Evolutionary conservation across 1,140 invertebrate species (phyloP).

Genomic region (Leptinotarsa texana): DNA sequence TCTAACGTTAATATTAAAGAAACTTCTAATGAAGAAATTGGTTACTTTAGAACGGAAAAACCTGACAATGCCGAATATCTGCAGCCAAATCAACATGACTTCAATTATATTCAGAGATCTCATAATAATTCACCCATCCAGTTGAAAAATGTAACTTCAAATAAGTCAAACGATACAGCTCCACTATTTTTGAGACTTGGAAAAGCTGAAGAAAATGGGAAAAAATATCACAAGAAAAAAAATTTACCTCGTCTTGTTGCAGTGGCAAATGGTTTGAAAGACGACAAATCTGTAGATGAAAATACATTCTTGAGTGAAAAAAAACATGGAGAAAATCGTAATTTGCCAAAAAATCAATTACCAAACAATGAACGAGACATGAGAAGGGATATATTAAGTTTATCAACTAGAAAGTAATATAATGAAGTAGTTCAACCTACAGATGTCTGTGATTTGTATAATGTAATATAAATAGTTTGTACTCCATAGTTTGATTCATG

Average conservation of each 20-base stretch:
- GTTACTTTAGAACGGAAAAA: no score
- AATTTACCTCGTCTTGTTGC: constrained; percentile 30
- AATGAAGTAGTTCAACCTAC: background rate
- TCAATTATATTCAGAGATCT: no score
- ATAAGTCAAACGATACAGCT: constrained; percentile 10
- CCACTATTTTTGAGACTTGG: constrained; percentile 30
- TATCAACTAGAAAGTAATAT: background rate
- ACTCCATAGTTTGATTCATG: background rate
- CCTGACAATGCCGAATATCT: no score
- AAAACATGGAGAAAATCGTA: constrained; percentile 20
- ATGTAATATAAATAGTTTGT: constrained; percentile 8
- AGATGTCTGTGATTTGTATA: constrained; percentile 13
- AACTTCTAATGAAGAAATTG: no score
- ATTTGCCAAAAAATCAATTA: background rate
- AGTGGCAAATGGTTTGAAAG: constrained; percentile 9
- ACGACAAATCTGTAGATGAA: background rate
- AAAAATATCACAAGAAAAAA: constrained; percentile 4
- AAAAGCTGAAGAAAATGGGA: constrained; percentile 9
- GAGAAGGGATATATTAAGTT: constrained; percentile 38
- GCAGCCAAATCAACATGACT: no score
- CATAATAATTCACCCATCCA: background rate
- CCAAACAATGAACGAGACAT: constrained; percentile 29
- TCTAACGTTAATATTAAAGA: no score
- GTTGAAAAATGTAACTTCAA: constrained; percentile 11
- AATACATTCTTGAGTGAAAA: background rate